Conservation (phyloP, 2,888 invertebrate genomes). For the Erannis defoliaria region DNA sequence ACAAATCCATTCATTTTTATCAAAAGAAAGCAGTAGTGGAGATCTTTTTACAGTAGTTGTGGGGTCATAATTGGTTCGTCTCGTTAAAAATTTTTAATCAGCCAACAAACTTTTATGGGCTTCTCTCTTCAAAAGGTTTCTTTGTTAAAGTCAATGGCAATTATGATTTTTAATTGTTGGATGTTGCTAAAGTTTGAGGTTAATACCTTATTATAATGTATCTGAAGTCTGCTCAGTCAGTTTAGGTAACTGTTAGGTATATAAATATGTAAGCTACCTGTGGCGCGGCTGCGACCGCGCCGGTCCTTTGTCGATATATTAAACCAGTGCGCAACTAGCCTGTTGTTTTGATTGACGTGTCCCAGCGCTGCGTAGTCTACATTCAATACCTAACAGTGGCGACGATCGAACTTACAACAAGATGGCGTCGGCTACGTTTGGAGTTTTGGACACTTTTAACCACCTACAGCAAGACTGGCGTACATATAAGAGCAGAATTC, state of each 20-base stretch:
- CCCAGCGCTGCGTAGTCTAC: too few species aligned
- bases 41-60: constrained; percentile 47
- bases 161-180: constrained; percentile 63
- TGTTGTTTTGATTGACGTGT: too few species aligned
- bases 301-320: too few species aligned
- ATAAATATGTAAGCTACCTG: too few species aligned
- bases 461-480: too few species aligned
- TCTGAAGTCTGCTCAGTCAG: background rate
- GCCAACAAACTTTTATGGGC: constrained; percentile 75
- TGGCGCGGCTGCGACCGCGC: too few species aligned
- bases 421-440: too few species aligned
- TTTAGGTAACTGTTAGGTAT: background rate
- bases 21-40: constrained; percentile 28
- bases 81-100: constrained; percentile 81
- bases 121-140: constrained; percentile 71
- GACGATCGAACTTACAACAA: too few species aligned
- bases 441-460: too few species aligned
- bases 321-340: too few species aligned
- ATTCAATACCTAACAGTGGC: too few species aligned
- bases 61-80: constrained; percentile 70
- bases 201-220: constrained; percentile 11
- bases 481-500: too few species aligned
- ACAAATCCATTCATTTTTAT: constrained; percentile 26
- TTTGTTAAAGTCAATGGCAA: constrained; percentile 70
- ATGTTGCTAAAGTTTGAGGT: constrained; percentile 41